Conservation (phyloP, 2,113 vertebrate genomes). For the Lethenteron reissneri region DNA sequence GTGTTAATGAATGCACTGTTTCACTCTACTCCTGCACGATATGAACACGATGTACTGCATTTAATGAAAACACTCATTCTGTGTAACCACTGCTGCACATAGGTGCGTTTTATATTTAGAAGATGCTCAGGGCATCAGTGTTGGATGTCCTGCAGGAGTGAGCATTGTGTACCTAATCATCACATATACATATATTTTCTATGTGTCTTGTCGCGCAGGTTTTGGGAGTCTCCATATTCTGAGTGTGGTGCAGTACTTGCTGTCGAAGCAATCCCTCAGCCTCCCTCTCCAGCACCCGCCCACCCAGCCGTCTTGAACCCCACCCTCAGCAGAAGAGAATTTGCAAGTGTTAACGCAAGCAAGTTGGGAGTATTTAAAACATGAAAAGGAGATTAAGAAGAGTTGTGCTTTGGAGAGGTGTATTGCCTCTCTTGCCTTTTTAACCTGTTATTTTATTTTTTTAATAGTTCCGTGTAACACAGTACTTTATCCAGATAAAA, state of each 20-base stretch:
- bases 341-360: no score
- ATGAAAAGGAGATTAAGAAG: neutral
- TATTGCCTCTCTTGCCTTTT: conserved; percentile 1
- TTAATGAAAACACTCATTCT: neutral
- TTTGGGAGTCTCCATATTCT: conserved; percentile 3
- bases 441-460: neutral
- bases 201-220: neutral
- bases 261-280: neutral
- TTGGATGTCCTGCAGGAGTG: neutral
- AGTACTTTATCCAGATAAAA: neutral
- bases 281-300: neutral
- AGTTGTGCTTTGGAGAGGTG: neutral
- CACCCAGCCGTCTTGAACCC: neutral
- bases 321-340: no score
- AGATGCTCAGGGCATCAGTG: neutral
- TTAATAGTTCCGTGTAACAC: neutral
- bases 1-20: neutral
- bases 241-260: neutral
- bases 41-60: neutral
- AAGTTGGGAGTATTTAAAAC: neutral
- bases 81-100: neutral
- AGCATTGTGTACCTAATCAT: neutral
- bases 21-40: neutral
- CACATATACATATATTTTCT: neutral
- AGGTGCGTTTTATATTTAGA: neutral